Evolutionary conservation across 2,888 invertebrate genomes (phyloP), one percentile per base, ranked within the genome.

Genomic region (Eupithecia subumbrata): DNA sequence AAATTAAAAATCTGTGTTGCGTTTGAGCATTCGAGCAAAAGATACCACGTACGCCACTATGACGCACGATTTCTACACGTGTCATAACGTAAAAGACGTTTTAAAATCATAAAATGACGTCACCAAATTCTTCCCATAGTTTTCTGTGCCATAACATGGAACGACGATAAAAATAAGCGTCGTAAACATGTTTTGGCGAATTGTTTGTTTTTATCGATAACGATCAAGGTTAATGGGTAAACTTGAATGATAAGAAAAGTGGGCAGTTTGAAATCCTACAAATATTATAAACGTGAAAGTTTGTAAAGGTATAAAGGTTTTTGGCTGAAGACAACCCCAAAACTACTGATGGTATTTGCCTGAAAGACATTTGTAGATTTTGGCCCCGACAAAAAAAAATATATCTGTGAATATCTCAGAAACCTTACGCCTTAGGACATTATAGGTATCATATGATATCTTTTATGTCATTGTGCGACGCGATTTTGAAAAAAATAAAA

Each of bases 151-250:
- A 22, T 66, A 37, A 37, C 66, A 37, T 37, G 5, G 22, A 11
- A 25, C 12, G 43, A 2, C n/a, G 43, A 68, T 25, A n/a, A 22
- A 30, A 69, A 67, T 69, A 60, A 22, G 18, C 25, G 40, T 66
- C 76, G 71, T 37, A 63, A 77, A 77, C 77, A 77, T 75, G 77
- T 79, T 76, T 75, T 67, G 69, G 67, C 30, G 72, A 69, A 73
- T 70, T 69, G 74, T 78, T 77, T 76, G 74, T 74, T 76, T 64
- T 73, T 73, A 69, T 71, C 78, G 82, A 84, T 85, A 84, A 76
- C 78, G 69, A 79, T 76, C 85, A 87, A 87, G 86, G 87, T 79
- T 76, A 45, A 71, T 71, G 78, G 64, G 14, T 76, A 75, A 75
- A 75, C 73, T 74, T 77, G 74, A 75, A 74, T 22, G 70, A 73